These are phyloP conservation scores for Bemisia tabaci DNA, from an alignment of 1,140 invertebrate species.

Conservation along the genomic window DNA sequence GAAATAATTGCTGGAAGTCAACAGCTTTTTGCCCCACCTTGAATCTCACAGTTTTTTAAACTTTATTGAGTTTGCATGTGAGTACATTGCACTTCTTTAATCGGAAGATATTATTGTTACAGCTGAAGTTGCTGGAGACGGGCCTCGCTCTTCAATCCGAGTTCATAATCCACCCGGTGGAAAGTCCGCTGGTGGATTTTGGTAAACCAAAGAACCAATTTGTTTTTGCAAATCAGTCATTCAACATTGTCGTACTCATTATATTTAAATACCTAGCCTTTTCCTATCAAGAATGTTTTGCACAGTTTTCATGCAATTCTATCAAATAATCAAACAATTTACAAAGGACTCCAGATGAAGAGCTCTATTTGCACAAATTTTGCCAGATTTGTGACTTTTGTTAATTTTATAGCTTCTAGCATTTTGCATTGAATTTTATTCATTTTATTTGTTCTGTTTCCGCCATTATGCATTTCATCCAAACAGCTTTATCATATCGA, in stretches of 20 bases:
- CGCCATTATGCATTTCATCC: too few relatives aligned
- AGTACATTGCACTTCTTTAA: too few relatives aligned
- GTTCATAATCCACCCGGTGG: conserved; percentile 25
- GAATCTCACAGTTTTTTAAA: too few relatives aligned
- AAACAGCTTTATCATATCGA: too few relatives aligned
- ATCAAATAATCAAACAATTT: not conserved
- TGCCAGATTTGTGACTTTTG: not conserved
- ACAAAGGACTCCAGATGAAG: not conserved
- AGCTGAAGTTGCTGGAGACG: not conserved
- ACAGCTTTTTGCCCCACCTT: too few relatives aligned
- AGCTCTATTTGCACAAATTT: not conserved
- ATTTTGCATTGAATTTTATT: not conserved
- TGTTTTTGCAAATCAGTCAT: too few relatives aligned
- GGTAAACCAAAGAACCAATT: conserved; percentile 23
- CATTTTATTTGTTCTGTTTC: too few relatives aligned
- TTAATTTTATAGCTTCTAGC: not conserved
- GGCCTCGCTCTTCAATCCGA: conserved; percentile 12
- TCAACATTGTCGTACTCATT: too few relatives aligned
- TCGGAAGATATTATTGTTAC: too few relatives aligned
- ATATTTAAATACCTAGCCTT: too few relatives aligned
- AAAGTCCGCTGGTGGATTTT: conserved; percentile 23
- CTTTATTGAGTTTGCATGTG: too few relatives aligned
- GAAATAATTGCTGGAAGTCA: too few relatives aligned
- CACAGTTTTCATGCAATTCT: not conserved
- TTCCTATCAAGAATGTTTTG: not conserved